Conservation (phyloP, 2,113 vertebrate species). For the Pseudopipra pipra region DNA sequence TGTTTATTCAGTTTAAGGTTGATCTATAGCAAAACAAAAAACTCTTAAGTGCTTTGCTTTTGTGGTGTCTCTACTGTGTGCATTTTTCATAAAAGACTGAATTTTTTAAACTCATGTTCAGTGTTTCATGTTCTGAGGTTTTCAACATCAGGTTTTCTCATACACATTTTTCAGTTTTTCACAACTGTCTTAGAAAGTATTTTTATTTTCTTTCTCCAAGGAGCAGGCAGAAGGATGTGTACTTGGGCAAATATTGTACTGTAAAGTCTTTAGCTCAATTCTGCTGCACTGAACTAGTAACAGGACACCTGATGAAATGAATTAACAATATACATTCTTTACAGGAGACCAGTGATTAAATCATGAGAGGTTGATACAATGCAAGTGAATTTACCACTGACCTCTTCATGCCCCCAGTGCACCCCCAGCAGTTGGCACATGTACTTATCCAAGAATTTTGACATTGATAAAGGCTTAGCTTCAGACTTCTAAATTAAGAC, state of each 20-base stretch:
- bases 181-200: neutral
- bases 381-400: constrained; percentile 4
- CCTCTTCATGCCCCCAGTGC: neutral
- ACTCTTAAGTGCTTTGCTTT: neutral
- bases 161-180: neutral
- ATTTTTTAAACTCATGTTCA: neutral
- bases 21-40: neutral
- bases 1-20: neutral
- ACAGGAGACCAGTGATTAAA: neutral
- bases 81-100: neutral
- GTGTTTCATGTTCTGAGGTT: neutral
- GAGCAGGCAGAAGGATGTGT: neutral
- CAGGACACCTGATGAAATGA: neutral
- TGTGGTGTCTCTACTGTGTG: neutral
- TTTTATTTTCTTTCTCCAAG: neutral
- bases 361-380: neutral
- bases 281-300: neutral
- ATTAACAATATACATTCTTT: neutral
- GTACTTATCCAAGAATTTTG: constrained; percentile 32
- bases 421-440: neutral
- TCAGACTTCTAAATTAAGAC: constrained; percentile 46
- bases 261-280: neutral
- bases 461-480: constrained; percentile 31
- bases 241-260: neutral
- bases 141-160: neutral